Base-by-base conservation (phyloP, 2,888 invertebrate species). In the Piscicola geometra region DNA sequence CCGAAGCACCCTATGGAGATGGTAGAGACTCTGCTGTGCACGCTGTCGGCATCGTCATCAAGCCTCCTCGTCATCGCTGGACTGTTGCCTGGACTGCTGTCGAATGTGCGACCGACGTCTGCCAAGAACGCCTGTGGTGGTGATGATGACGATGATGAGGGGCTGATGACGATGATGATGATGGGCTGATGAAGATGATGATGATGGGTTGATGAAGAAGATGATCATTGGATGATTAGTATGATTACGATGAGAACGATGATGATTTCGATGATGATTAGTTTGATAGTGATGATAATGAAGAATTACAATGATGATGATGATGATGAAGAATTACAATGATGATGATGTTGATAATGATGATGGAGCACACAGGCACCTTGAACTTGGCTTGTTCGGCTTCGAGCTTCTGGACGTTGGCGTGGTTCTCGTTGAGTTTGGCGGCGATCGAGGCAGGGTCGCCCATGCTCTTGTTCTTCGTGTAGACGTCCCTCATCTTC, bases 401-500 rank as follows among this genome's bases (percentile, higher is more conserved):
- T 80, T 92, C 90, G 75, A 97, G 88, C 86, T 92, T 93, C 85
- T 95, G 94, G 84, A 98, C 87, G 85, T 93, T 93, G 84, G 93
- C 92, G 82, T 92, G 92, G 83, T 93, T 94, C 87, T 96, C 94
- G 85, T 92, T 92, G 79, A 99, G 88, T 88, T 99, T 95, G 79
- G 93, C 91, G 88, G 96, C 95, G 80, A 98, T 91, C 75, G 93
- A 93, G 90, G 92, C 91, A 18, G 97, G 94, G 88, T 94, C 93
- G 41, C 94, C 94, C 81, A 99, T 87, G 32, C 93, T 92, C 30
- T 96, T 93, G 88, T 97, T 99, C 79, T 92, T 91, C 87, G 93
- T 93, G 85, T 98, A 99, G 3, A 96, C 97, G 56, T 93, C 93
- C 87, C 95, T 94, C 96, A 99, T 97, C 88, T 96, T 97, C 91